These are phyloP conservation scores for Cynopterus sphinx DNA, from an alignment of 2,797 vertebrate genomes.

Conservation along the genomic window DNA sequence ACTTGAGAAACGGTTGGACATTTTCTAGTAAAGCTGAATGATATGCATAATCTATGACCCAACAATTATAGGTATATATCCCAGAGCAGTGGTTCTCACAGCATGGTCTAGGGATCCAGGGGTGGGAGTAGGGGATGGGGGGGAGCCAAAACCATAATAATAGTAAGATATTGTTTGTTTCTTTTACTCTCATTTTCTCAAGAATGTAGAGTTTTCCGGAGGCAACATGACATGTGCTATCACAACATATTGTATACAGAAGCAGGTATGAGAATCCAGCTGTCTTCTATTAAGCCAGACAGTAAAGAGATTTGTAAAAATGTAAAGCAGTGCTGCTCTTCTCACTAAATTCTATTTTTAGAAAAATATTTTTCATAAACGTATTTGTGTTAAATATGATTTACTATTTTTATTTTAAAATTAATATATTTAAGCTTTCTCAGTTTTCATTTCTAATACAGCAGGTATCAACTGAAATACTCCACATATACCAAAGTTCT, in stretches of 20 bases:
- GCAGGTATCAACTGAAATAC: conserved; percentile 24
- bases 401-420: conserved; percentile 43
- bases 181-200: conserved; percentile 43
- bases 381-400: background rate
- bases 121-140: background rate
- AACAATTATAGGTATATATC: background rate
- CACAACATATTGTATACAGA: conserved; percentile 45
- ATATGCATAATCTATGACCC: background rate
- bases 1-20: conserved; percentile 28
- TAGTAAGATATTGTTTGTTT: conserved; percentile 14
- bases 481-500: background rate
- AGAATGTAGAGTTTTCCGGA: conserved; percentile 50
- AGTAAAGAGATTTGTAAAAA: conserved; percentile 53
- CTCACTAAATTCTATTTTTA: conserved; percentile 37
- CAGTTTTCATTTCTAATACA: conserved; percentile 47
- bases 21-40: conserved; percentile 51
- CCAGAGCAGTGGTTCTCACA: background rate
- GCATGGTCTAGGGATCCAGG: background rate
- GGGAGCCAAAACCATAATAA: background rate
- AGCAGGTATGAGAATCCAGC: conserved; percentile 41
- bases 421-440: conserved; percentile 12
- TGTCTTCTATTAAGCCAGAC: conserved; percentile 51
- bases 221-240: conserved; percentile 9
- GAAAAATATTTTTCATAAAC: conserved; percentile 51
- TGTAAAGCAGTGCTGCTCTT: conserved; percentile 24